Evolutionary conservation across 1,140 invertebrate species (phyloP).

Genomic region (Thereuonema tuberculata): DNA sequence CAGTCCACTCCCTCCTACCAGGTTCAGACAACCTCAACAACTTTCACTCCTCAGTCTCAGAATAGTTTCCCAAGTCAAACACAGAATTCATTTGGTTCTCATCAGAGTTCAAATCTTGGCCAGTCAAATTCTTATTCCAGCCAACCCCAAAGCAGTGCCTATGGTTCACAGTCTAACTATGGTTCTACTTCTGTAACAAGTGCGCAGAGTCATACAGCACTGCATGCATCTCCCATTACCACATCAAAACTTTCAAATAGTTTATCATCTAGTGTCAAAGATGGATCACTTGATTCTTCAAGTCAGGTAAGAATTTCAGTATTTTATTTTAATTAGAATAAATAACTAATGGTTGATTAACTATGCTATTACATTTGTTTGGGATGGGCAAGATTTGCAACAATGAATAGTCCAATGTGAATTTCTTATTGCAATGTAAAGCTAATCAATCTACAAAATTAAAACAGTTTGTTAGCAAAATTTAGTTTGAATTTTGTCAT

Average conservation of each 20-base stretch:
- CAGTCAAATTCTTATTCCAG: background rate
- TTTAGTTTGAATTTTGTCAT: too few relatives aligned
- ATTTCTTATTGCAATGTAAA: too few relatives aligned
- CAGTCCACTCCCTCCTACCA: background rate
- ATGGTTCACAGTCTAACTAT: background rate
- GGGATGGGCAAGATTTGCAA: too few relatives aligned
- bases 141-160: background rate
- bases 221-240: background rate
- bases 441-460: too few relatives aligned
- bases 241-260: background rate
- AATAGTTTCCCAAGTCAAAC: background rate
- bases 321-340: background rate
- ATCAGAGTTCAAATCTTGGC: background rate
- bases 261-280: background rate
- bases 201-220: background rate
- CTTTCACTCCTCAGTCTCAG: background rate
- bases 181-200: background rate
- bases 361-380: too few relatives aligned
- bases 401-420: too few relatives aligned
- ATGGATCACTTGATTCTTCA: background rate
- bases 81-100: background rate
- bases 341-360: background rate
- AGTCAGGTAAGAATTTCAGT: slow-evolving; percentile 4
- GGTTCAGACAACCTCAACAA: background rate
- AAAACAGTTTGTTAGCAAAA: too few relatives aligned